phyloP scores from a whole-genome alignment of 2,888 invertebrate genomes.

The Cryptosula pallasiana region DNA sequence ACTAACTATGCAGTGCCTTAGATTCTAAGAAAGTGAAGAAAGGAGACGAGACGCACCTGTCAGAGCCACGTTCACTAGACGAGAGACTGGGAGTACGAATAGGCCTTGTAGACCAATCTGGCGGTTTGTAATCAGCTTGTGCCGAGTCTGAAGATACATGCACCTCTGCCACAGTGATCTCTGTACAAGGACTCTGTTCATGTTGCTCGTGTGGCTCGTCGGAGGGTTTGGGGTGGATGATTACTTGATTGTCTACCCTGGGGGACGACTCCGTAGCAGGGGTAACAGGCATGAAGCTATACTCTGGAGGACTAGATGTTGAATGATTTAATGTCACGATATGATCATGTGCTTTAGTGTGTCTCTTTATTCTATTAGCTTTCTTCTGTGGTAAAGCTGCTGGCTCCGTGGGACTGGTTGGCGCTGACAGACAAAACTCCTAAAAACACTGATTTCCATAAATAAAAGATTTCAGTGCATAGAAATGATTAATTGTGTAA shows the following conservation, averaged over 20 bases:
- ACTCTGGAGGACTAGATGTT: neutral
- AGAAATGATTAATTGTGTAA: no score
- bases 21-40: no score
- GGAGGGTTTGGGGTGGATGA: neutral
- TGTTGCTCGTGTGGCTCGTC: neutral
- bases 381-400: no score
- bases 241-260: neutral
- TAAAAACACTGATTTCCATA: no score
- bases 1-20: no score
- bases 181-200: neutral
- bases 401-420: no score
- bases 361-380: no score
- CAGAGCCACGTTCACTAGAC: constrained; percentile 6
- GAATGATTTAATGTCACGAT: no score
- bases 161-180: neutral
- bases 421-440: no score
- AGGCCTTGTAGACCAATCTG: neutral
- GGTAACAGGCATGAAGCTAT: neutral
- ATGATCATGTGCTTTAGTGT: no score
- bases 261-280: neutral
- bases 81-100: neutral
- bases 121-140: neutral
- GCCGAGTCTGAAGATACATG: neutral
- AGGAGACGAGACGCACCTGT: constrained; percentile 5
- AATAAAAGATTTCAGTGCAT: no score